Base-by-base conservation (phyloP, 1,140 invertebrate genomes). In the Steinernema khuongi region DNA sequence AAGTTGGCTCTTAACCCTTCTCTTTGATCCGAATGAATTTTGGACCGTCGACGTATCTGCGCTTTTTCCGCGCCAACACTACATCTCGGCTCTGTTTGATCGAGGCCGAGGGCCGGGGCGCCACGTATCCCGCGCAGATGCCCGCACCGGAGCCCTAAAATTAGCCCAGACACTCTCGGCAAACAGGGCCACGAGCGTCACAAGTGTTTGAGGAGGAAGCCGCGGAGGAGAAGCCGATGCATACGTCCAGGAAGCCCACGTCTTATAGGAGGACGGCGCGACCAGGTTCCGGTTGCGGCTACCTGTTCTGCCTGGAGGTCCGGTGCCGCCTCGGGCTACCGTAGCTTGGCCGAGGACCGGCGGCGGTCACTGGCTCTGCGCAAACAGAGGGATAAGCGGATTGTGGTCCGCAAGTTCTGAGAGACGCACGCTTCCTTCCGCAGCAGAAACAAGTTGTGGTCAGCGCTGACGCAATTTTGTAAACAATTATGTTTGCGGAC, bases 281-380 rank as follows among this genome's bases (percentile, higher is more conserved):
- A 22, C 50, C 50, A 60, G 11, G 50, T 60, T 60, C 50, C 50
- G 50, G 50, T 60, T 60, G 22, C 50, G 36, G 7, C 50, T 14
- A 60, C 50, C 50, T 60, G 50, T 60, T 60, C 50, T 60, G 14
- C 50, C 50, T 7, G 50, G 50, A 60, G 22, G 50, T 26, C 50
- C 50, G 50, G 7, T 22, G 36, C 7, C n/a, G 7, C n/a, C 50
- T 60, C 50, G 50, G 50, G 14, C 14, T 60, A 60, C 50, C 50
- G 50, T 60, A 60, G 7, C 26, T n/a, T 11, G n/a, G 36, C 36
- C 36, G 36, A 41, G 36, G 36, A 7, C n/a, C 36, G 36, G n/a
- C 36, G n/a, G 36, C 36, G 36, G 7, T 7, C 36, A 41, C n/a
- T n/a, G n/a, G 7, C 7, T 7, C 36, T 41, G 7, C n/a, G 36